Base-by-base conservation (phyloP, 2,113 vertebrate species). In the Ptilonorhynchus violaceus region DNA sequence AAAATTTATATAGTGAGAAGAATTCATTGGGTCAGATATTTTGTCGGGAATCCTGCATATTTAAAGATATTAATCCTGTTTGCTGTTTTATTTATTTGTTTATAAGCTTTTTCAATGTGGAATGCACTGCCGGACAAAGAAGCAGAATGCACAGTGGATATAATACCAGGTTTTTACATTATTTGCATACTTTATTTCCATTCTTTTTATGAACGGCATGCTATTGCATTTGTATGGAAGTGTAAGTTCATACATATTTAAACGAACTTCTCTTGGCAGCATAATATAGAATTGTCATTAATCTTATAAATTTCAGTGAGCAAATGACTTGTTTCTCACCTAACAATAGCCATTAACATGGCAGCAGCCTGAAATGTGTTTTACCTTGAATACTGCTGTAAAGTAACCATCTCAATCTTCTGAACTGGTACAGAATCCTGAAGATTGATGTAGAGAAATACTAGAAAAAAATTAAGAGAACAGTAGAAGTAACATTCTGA, bases 241-340 rank as follows among this genome's bases (percentile, higher is more conserved):
- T 62, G 20, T 46, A 52, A 22, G 41, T 86, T 93, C 73, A 92
- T 89, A 74, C 28, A 84, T 75, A 91, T 95, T 92, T 93, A 93
- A 95, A 88, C 25, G 44, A 93, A 92, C 60, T 80, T 91, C 31
- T 88, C 59, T 85, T 91, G 59, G 66, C 52, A 88, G 41, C 20
- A 44, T 41, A 52, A 66, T 66, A 77, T 10, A 53, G 70, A 80
- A 75, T 25, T 39, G 47, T 35, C 56, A 67, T 76, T 91, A 91
- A 85, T 78, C 69, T 64, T 81, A 59, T 24, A 66, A 74, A 89
- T 81, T 93, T 84, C 81, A 91, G 47, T 1, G 0, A 84, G 59
- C 13, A 80, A 88, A 76, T 58, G 1, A 72, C 58, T 86, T 90
- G 22, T 84, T 92, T 52, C 35, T 74, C 46, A 58, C 52, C 27